Evolutionary conservation across 23 tunicate species (phyloP).

Genomic region (Trididemnum clinides): DNA sequence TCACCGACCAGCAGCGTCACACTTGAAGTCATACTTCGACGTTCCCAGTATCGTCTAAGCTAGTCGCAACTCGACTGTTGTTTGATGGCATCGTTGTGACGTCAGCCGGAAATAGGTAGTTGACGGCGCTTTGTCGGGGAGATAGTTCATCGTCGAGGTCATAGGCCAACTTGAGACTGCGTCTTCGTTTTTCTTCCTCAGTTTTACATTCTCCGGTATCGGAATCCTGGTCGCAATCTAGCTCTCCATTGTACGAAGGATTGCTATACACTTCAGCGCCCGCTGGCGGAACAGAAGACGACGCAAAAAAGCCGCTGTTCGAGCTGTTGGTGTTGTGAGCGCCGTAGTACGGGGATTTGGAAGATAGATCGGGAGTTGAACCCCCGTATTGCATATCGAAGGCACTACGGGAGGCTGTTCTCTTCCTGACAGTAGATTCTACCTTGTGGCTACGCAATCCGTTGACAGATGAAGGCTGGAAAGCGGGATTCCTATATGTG

Average conservation of each 20-base stretch:
- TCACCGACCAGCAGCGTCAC: too few relatives aligned
- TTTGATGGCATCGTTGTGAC: too few relatives aligned
- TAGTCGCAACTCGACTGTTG: too few relatives aligned
- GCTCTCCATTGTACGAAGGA: not conserved
- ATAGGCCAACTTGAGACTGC: not conserved
- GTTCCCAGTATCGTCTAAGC: too few relatives aligned
- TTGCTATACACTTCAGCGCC: not conserved
- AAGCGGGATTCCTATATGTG: slow-evolving; percentile 73
- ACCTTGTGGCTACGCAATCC: not conserved
- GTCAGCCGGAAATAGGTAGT: not conserved
- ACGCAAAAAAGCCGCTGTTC: not conserved
- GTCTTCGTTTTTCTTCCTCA: not conserved
- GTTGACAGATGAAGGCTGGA: not conserved
- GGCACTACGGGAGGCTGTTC: not conserved
- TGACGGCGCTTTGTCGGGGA: not conserved
- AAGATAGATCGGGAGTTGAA: slow-evolving; percentile 57
- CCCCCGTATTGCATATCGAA: slow-evolving; percentile 22
- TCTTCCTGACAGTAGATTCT: too few relatives aligned
- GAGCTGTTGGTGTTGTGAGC: slow-evolving; percentile 32
- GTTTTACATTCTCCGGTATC: slow-evolving; percentile 9
- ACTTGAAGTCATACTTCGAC: too few relatives aligned
- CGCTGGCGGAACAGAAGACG: not conserved
- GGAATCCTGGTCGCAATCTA: not conserved
- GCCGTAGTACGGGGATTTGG: slow-evolving; percentile 49
- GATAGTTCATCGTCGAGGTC: not conserved